phyloP scores from a whole-genome alignment of 2,797 vertebrate genomes.

The Numenius phaeopus region DNA sequence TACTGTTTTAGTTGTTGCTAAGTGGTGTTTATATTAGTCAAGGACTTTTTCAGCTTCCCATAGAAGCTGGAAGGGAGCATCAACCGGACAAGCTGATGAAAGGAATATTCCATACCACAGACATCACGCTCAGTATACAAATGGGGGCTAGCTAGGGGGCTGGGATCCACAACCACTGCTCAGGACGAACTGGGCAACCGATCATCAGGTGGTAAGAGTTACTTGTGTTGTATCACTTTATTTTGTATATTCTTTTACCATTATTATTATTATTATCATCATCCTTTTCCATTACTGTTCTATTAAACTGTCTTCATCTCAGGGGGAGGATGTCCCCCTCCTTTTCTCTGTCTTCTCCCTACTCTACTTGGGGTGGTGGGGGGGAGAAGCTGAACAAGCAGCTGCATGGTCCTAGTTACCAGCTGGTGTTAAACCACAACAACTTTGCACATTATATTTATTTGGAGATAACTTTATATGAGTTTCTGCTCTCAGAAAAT shows the following conservation, averaged over 20 bases:
- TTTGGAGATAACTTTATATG: not conserved
- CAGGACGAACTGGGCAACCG: too few species aligned
- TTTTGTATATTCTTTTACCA: not conserved
- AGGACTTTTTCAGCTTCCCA: not conserved
- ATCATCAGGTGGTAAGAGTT: not conserved
- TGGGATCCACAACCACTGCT: not conserved
- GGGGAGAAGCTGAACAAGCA: not conserved
- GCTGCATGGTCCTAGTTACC: not conserved
- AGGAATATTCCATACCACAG: not conserved
- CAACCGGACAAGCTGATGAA: not conserved
- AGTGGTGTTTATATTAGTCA: not conserved
- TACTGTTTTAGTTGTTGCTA: not conserved
- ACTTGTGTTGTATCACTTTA: not conserved
- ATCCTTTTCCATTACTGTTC: not conserved
- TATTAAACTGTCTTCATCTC: not conserved
- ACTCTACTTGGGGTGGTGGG: not conserved
- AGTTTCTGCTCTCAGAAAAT: constrained; percentile 6
- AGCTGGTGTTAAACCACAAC: not conserved
- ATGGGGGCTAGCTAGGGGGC: not conserved
- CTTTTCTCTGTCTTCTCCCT: not conserved
- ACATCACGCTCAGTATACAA: too few species aligned
- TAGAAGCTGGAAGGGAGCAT: not conserved
- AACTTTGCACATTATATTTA: not conserved
- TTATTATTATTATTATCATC: not conserved
- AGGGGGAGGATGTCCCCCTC: too few species aligned